A percentile compares a stretch with the other conserved stretches of the same genome.
Evolutionary conservation across 2,888 invertebrate species (phyloP).

Genomic region (Lamellibrachia satsuma): DNA sequence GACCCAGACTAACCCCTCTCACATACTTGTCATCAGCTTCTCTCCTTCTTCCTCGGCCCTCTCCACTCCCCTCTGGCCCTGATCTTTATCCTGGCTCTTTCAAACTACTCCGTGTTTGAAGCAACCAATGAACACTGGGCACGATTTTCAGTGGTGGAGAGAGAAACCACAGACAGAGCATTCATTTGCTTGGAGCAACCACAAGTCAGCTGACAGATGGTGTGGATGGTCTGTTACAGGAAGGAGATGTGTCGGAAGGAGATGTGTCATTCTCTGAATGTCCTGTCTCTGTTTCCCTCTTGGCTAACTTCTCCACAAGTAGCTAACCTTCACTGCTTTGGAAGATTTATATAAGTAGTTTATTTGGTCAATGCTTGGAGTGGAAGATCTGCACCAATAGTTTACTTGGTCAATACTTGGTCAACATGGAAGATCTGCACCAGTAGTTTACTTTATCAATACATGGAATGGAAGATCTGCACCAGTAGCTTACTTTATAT

Average conservation of each 20-base stretch:
- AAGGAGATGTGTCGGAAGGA: background rate
- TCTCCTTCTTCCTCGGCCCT: background rate
- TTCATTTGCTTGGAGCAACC: background rate
- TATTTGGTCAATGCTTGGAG: no score
- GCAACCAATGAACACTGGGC: background rate
- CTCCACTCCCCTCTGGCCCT: background rate
- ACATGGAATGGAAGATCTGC: background rate
- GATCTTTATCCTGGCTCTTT: background rate
- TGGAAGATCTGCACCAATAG: background rate
- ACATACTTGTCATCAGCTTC: conserved; percentile 6
- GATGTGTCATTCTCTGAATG: background rate
- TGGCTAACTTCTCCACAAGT: background rate
- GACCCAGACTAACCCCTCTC: background rate
- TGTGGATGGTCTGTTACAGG: background rate
- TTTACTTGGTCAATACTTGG: background rate
- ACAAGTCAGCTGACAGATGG: background rate
- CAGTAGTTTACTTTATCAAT: background rate
- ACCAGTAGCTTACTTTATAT: background rate
- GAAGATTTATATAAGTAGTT: no score
- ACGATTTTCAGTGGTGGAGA: background rate
- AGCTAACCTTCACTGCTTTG: no score
- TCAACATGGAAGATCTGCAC: background rate
- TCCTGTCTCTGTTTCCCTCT: background rate
- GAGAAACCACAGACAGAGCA: background rate
- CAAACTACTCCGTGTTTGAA: background rate